Base-by-base conservation (phyloP, 2,797 vertebrate genomes). In the Lithobates pipiens region DNA sequence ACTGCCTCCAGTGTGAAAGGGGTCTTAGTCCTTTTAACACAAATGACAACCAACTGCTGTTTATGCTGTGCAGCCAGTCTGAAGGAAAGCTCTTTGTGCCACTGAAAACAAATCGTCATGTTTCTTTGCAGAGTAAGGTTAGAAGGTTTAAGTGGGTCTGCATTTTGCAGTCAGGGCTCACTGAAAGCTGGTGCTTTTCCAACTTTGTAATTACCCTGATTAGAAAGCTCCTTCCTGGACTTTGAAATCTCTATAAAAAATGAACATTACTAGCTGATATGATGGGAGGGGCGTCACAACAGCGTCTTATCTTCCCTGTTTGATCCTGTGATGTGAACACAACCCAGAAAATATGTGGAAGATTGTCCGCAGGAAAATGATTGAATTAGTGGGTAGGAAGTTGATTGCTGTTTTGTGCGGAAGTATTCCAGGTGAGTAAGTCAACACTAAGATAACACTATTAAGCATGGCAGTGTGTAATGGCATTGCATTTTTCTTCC, bases 311-410 rank as follows among this genome's bases (percentile, higher is more conserved):
- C 85, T 88, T 76, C 36, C 3, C 50, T 71, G 69, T 88, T 86
- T 78, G 88, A 57, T 85, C 85, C 87, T 92, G 88, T 85, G 73
- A 89, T 88, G 84, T 86, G 85, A 88, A 90, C 88, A 88, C 42
- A 77, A 83, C 83, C 34, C 78, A 68, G 44, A 75, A 90, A 89
- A 65, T 15, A 83, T 82, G 29, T 63, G 76, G 21, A 89, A 87
- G 68, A 79, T 87, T 85, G 69, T 70, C 81, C 86, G 5, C 80
- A 85, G 77, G 82, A 86, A 88, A 90, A 86, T 0, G 18, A 84
- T 88, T 89, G 88, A 88, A 73, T 86, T 81, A 87, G 36, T 85
- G 70, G 27, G 76, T 88, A 29, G 72, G 86, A 86, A 83, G 84
- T 85, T 82, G 74, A 16, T 0, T 63, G 46, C 80, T 83, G 84